A percentile compares a stretch with the other conserved stretches of the same genome.
These are phyloP conservation scores for Sesia apiformis DNA, from an alignment of 2,888 invertebrate species.

Conservation along the genomic window DNA sequence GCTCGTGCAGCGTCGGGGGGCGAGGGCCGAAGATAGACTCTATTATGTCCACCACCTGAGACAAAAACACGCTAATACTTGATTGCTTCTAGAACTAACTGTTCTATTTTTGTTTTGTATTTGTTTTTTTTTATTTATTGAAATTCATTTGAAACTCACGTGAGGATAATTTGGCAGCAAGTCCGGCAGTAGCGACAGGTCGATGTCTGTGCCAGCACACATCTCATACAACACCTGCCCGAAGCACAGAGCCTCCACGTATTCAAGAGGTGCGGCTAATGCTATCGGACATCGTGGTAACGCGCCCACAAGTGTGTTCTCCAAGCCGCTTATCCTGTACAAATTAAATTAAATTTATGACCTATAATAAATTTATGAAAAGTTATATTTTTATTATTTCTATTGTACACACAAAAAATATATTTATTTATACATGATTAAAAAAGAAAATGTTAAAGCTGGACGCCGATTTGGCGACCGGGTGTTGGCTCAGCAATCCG, in stretches of 20 bases:
- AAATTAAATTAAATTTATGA: not conserved
- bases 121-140: no score
- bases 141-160: constrained; percentile 52
- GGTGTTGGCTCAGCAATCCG: no score
- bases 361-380: no score
- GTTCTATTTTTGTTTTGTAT: no score
- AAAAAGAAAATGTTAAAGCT: no score
- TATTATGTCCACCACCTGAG: constrained; percentile 84
- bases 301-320: constrained; percentile 88
- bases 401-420: no score
- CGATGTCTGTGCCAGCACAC: constrained; percentile 89
- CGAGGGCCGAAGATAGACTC: constrained; percentile 85
- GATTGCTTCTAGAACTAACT: no score
- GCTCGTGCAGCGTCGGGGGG: constrained; percentile 85
- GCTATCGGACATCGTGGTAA: constrained; percentile 66
- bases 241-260: constrained; percentile 77
- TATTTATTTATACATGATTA: no score
- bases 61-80: not conserved
- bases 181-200: constrained; percentile 81
- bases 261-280: constrained; percentile 40
- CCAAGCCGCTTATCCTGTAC: constrained; percentile 85
- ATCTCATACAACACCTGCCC: constrained; percentile 93
- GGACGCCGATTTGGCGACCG: no score
- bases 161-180: constrained; percentile 82
- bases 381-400: no score